Base-by-base conservation (phyloP, 2,888 invertebrate species). In the Ochropleura leucogaster region DNA sequence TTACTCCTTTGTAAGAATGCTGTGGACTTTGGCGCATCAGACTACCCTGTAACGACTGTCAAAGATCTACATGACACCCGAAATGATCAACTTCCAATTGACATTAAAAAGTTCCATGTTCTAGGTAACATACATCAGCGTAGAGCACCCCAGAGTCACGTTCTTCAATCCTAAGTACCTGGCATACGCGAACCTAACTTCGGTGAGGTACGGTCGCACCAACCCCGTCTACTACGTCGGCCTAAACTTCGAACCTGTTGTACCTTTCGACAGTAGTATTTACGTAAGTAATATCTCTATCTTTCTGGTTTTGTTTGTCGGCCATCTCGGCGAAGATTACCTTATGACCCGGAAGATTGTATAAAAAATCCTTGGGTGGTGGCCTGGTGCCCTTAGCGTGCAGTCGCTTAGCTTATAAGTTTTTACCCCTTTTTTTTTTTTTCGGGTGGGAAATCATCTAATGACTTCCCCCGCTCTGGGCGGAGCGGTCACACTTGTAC, bases 211-310 rank as follows among this genome's bases (percentile, higher is more conserved):
- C 59, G 86, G 88, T 0, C 82, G 92, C 0, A 6, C 8, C 0
- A 89, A 89, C 60, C 91, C 91, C 0, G 57, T 89, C 8, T 91
- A 92, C 72, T 92, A 91, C 57, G 85, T 90, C 2, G 86, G 79
- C 0, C 12, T 90, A 0, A 83, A 89, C 44, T 53, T 84, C 1
- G 51, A 78, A 0, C 1, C 6, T 3, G 0, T 79, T 0, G 44
- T 81, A 1, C 47, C 76, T 0, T 59, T 87, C 0, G 83, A 78
- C 7, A 75, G 72, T 30, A 89, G 68, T 30, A 20, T 89, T 4
- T 65, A 79, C 42, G 91, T 91, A 74, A 79, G 87, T 85, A 40
- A 0, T 6, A 47, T 73, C n/a, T n/a, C n/a, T n/a, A 14, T 8
- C 7, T 9, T 18, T 18, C 9, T 40, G 55, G 7, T 8, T 6